These are phyloP conservation scores for Amblyopsis hoosieri DNA, from an alignment of 2,797 vertebrate genomes.

Conservation along the genomic window DNA sequence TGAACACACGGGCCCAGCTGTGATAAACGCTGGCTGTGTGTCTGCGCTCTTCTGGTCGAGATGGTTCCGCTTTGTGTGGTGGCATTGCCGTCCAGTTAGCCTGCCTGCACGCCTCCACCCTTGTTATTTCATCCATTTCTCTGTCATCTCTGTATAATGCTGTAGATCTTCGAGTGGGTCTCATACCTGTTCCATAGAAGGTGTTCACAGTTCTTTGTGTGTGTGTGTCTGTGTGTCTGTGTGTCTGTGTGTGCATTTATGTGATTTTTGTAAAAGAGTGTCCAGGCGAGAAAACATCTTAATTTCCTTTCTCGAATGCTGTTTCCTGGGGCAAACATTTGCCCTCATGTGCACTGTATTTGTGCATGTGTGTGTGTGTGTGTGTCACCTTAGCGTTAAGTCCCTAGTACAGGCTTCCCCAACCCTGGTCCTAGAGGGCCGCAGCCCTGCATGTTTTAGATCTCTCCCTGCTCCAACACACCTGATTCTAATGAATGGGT, in stretches of 20 bases:
- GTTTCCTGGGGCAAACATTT: conserved; percentile 42
- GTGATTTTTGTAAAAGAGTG: too few species aligned
- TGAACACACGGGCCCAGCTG: conserved; percentile 61
- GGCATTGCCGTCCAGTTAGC: conserved; percentile 32
- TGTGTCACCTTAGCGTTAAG: conserved; percentile 1
- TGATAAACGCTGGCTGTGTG: conserved; percentile 50
- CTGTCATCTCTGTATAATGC: conserved; percentile 2
- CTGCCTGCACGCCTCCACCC: conserved; percentile 22
- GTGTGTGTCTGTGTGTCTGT: not conserved
- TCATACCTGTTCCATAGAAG: conserved; percentile 25
- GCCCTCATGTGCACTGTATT: not conserved
- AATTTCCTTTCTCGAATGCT: not conserved
- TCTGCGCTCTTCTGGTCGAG: conserved; percentile 21
- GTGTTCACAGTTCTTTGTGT: not conserved
- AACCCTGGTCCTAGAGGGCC: too few species aligned
- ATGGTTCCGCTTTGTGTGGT: conserved; percentile 16
- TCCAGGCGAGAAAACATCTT: too few species aligned
- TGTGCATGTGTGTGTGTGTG: conserved; percentile 5
- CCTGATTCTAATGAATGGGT: too few species aligned
- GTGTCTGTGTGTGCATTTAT: not conserved
- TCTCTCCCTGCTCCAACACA: too few species aligned
- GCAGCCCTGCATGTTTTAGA: too few species aligned
- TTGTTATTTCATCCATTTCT: conserved; percentile 5
- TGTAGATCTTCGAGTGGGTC: too few species aligned
- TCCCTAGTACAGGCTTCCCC: too few species aligned